Evolutionary conservation across 1,140 invertebrate species (phyloP).

Genomic region (silkworm (Bombyx mori)): DNA sequence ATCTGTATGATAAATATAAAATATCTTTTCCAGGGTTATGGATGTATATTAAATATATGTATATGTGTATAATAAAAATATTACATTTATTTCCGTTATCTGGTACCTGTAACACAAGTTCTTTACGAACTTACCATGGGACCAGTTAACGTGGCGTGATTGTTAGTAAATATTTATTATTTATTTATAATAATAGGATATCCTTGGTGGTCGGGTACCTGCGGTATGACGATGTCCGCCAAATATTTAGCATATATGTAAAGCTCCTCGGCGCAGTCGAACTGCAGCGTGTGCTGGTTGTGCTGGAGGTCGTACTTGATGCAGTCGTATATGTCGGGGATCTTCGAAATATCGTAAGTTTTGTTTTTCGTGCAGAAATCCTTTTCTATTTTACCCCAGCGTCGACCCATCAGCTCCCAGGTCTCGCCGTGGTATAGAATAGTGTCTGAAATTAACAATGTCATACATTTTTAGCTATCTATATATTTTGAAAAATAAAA

Average conservation of each 20-base stretch:
- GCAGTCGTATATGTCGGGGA: constrained; percentile 99
- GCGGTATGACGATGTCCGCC: constrained; percentile 98
- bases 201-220: constrained; percentile 72
- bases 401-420: constrained; percentile 97
- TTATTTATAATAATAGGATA: too few relatives aligned
- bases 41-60: too few relatives aligned
- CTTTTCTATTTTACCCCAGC: constrained; percentile 99
- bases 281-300: constrained; percentile 95
- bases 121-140: too few relatives aligned
- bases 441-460: constrained; percentile 75
- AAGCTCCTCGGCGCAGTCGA: constrained; percentile 94
- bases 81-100: too few relatives aligned
- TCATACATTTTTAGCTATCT: too few relatives aligned
- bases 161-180: too few relatives aligned
- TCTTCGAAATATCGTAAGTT: constrained; percentile 98
- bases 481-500: too few relatives aligned
- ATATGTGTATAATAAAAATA: too few relatives aligned
- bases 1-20: too few relatives aligned
- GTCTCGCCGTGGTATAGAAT: constrained; percentile 98
- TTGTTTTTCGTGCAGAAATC: constrained; percentile 96
- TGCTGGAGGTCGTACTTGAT: constrained; percentile 99
- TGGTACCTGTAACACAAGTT: too few relatives aligned
- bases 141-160: too few relatives aligned
- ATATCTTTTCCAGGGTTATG: too few relatives aligned
- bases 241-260: constrained; percentile 96